A percentile compares a stretch with the other conserved stretches of the same genome.
These are phyloP conservation scores for Nesidiocoris tenuis DNA, from an alignment of 2,888 invertebrate species.

Conservation along the genomic window DNA sequence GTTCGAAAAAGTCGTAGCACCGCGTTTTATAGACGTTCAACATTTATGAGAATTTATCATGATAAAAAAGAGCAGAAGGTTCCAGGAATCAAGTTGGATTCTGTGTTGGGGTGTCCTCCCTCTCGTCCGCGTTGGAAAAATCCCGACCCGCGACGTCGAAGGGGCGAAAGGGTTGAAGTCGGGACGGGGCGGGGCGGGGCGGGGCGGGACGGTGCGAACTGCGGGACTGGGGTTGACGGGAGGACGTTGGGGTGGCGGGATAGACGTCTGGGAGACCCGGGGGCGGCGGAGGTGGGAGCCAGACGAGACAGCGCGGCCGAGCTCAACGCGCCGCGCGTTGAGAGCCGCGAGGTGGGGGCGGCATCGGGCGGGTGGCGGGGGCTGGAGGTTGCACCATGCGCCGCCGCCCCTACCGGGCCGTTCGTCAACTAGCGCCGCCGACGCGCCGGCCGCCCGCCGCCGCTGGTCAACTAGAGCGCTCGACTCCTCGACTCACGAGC, in stretches of 20 bases:
- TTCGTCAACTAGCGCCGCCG: neutral
- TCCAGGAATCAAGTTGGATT: no score
- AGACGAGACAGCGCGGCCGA: constrained; percentile 30
- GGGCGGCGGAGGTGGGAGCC: constrained; percentile 8
- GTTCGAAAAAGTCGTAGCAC: no score
- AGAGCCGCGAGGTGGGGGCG: neutral
- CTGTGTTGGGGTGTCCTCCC: no score
- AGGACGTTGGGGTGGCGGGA: neutral
- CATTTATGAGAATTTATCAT: no score
- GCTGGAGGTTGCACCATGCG: neutral
- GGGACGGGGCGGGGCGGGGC: neutral
- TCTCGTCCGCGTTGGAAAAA: no score
- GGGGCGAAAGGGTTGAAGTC: neutral
- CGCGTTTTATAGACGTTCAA: no score
- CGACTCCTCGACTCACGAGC: constrained; percentile 21
- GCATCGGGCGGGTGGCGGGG: neutral
- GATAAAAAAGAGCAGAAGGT: no score
- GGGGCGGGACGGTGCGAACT: no score
- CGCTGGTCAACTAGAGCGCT: constrained; percentile 34
- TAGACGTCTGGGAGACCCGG: neutral
- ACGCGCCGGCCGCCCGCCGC: constrained; percentile 1
- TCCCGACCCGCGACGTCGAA: no score
- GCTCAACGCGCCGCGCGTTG: constrained; percentile 31
- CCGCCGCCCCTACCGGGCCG: constrained; percentile 6
- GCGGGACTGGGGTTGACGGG: neutral